Evolutionary conservation across 2,888 invertebrate species (phyloP), one percentile per base, ranked within the genome.

Genomic region (Parnassius orleans): DNA sequence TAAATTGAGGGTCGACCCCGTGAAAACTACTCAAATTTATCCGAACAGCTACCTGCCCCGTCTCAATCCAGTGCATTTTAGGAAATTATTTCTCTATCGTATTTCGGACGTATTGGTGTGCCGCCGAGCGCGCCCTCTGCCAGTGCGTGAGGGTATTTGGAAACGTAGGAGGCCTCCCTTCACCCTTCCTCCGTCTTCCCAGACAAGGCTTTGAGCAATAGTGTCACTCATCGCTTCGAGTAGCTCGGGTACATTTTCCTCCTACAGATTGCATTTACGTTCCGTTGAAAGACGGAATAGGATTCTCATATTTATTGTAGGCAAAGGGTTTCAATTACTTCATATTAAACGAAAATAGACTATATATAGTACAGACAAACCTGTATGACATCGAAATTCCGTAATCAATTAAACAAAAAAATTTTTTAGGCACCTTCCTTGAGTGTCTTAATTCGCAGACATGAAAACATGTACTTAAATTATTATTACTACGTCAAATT

Each of bases 71-170:
- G 72, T 87, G 86, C 88, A 87, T 88, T 87, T 87, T 84, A 81
- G 85, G 78, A 86, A 87, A 87, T 87, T 85, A 87, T 87, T 86
- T 86, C 84, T 79, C 83, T 84, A 86, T 84, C 84, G 83, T 83
- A 87, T 87, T 86, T 63, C 56, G 63, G 63, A 86, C 70, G 83
- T 84, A 88, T 87, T 87, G 84, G 84, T 81, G 86, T 77, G 79
- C 84, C 75, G 73, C 78, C 77, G 81, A 87, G 83, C 87, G 86
- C 81, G 82, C 81, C 81, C 82, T 87, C 81, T 82, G 81, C 62
- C 81, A 80, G 83, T 84, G 88, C 87, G 87, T 88, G 83, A 87
- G 80, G 78, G 79, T 79, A 83, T 83, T 83, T 74, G 75, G 80
- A 73, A 81, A 77, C 75, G 69, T 69, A 67, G 65, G 54, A 65